These are phyloP conservation scores for Mantis religiosa DNA, from an alignment of 2,888 invertebrate genomes.

Conservation along the genomic window DNA sequence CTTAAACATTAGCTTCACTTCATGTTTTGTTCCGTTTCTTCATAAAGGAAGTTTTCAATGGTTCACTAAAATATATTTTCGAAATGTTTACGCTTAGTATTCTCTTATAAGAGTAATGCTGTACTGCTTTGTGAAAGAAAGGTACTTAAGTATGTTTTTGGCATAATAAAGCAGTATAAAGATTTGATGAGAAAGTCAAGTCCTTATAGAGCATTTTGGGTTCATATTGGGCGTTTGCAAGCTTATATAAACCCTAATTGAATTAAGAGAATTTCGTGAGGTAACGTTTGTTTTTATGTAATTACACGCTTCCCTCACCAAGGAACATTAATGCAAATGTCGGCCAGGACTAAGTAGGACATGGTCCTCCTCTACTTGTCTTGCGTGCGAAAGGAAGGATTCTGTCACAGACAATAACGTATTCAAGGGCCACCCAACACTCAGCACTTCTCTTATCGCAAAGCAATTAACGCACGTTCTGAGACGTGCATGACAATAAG, in stretches of 20 bases:
- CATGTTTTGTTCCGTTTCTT: no score
- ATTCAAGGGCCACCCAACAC: neutral
- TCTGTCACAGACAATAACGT: neutral
- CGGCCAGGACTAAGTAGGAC: neutral
- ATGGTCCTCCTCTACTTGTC: neutral
- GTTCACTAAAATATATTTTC: no score
- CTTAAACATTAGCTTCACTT: no score
- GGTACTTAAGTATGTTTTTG: neutral
- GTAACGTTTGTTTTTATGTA: neutral
- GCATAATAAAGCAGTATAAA: neutral
- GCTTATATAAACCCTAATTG: neutral
- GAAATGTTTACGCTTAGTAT: no score
- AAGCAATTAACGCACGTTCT: neutral
- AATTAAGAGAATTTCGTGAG: neutral
- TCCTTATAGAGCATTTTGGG: neutral
- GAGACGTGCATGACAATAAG: neutral
- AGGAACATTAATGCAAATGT: neutral
- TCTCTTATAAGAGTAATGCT: no score
- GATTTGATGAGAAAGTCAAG: neutral
- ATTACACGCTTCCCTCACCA: neutral
- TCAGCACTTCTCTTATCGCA: neutral
- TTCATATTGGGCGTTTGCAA: neutral
- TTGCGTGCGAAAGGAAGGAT: neutral
- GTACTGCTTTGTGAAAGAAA: no score
- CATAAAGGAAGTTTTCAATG: no score